Evolutionary conservation across 2,888 invertebrate genomes (phyloP).

Genomic region (Pristionchus japonicus): DNA sequence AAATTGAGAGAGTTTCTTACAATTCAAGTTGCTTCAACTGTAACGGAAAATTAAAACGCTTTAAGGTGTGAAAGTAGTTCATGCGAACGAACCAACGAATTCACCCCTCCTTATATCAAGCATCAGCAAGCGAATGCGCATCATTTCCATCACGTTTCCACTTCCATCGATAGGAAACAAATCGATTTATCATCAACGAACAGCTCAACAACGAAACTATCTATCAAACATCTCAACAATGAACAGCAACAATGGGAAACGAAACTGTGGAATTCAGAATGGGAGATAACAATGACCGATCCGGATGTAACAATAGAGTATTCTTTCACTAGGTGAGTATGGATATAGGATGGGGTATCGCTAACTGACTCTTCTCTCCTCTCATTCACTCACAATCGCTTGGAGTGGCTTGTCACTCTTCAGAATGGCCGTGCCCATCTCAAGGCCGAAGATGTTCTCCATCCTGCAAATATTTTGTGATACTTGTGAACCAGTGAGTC

Average conservation of each 20-base stretch:
- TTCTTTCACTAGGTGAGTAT: not conserved
- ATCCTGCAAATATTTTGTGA: slow-evolving; percentile 48
- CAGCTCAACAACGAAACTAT: slow-evolving; percentile 47
- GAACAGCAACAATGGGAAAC: slow-evolving; percentile 37
- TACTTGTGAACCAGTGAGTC: not conserved
- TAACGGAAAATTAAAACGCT: no score
- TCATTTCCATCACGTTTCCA: not conserved
- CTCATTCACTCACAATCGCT: slow-evolving; percentile 68
- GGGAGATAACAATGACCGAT: not conserved
- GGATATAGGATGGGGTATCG: not conserved
- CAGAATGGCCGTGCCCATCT: slow-evolving; percentile 64
- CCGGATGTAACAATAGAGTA: not conserved
- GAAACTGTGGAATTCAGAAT: not conserved
- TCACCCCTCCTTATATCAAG: no score
- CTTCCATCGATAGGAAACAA: not conserved
- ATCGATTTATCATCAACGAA: not conserved
- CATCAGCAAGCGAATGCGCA: slow-evolving; percentile 8
- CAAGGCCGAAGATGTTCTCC: slow-evolving; percentile 68
- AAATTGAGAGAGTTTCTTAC: no score
- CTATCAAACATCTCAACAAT: slow-evolving; percentile 44
- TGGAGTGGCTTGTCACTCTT: slow-evolving; percentile 62
- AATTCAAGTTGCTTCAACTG: no score
- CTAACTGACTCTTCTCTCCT: not conserved
- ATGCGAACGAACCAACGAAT: no score
- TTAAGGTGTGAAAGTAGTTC: no score